Conservation (phyloP, 2,888 invertebrate genomes). For the Copidosoma aretas region DNA sequence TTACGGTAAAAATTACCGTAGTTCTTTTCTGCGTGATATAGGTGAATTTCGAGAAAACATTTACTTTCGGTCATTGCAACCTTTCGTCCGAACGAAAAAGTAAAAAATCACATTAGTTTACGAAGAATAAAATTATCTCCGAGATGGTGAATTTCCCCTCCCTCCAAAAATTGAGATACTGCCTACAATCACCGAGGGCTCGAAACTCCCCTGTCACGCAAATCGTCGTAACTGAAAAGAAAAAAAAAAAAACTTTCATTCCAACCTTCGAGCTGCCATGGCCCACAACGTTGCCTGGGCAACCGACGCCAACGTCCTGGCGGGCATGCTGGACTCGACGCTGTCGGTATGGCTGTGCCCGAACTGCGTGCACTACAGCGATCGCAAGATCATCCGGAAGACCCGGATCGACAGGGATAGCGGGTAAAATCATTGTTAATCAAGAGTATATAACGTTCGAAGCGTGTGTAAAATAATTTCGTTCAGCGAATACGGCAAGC, state of each 20-base stretch:
- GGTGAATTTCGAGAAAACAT: no score
- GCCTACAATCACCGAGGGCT: no score
- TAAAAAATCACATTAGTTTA: no score
- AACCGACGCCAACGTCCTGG: conserved; percentile 78
- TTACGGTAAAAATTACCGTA: no score
- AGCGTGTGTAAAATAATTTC: background rate
- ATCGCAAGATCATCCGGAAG: conserved; percentile 72
- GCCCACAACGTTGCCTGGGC: conserved; percentile 74
- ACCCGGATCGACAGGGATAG: conserved; percentile 62
- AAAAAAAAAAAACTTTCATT: background rate
- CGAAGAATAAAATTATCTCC: no score
- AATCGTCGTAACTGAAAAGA: no score
- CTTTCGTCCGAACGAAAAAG: no score
- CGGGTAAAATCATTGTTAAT: conserved; percentile 51
- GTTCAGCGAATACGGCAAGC: conserved; percentile 83
- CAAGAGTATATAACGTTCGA: background rate
- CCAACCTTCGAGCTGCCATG: conserved; percentile 75
- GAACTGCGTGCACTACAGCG: conserved; percentile 60
- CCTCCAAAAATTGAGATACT: no score
- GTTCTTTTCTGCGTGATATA: no score
- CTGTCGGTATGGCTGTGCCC: conserved; percentile 82
- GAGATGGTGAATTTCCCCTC: no score
- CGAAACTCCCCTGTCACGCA: no score
- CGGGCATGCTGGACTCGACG: conserved; percentile 79
- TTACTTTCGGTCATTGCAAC: no score